Evolutionary conservation across 2,113 vertebrate species (phyloP).

Genomic region (Eudyptes chrysolophus): DNA sequence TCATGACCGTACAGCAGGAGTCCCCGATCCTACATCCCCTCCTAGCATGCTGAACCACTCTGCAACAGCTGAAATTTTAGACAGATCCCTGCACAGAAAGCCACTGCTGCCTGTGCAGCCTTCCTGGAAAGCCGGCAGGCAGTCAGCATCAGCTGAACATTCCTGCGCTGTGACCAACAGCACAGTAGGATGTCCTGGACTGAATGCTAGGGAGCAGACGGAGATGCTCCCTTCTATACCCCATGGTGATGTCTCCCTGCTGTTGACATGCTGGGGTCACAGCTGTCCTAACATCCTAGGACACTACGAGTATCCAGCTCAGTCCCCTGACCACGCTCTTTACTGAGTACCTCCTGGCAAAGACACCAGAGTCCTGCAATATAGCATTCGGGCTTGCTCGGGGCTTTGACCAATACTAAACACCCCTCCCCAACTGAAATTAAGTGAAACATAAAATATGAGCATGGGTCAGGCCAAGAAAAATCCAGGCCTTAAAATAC

Average conservation of each 20-base stretch:
- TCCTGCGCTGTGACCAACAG: background rate
- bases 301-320: rapidly evolving
- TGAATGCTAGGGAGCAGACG: background rate
- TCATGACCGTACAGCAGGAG: background rate
- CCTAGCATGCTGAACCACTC: background rate
- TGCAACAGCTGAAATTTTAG: background rate
- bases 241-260: background rate
- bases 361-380: background rate
- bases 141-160: background rate
- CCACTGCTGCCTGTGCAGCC: background rate
- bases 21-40: background rate
- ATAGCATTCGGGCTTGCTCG: rapidly evolving
- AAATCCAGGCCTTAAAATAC: background rate
- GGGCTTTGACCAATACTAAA: background rate
- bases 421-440: background rate
- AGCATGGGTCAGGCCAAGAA: background rate
- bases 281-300: background rate
- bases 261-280: background rate
- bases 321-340: background rate
- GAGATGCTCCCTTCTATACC: background rate
- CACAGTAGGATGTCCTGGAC: background rate
- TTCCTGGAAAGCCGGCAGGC: background rate
- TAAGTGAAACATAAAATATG: background rate
- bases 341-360: background rate
- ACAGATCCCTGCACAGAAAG: background rate